Percentiles rank a stretch among this genome's conserved stretches.
Conservation (phyloP, 1,140 invertebrate species). For the Bombus turneri region DNA sequence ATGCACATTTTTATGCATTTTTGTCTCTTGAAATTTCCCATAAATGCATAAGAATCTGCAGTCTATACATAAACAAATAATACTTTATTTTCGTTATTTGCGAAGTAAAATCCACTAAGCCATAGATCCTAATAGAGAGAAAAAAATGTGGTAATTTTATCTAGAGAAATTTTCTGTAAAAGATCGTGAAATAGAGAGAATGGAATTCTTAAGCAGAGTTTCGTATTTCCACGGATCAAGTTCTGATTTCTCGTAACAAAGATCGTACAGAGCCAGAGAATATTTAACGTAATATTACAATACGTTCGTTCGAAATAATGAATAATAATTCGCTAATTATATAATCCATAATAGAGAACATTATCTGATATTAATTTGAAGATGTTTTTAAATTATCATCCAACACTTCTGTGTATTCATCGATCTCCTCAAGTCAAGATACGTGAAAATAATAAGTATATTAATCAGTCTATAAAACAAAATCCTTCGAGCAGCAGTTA, state of each 20-base stretch:
- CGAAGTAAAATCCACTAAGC: no score
- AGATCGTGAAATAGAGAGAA: neutral
- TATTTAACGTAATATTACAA: neutral
- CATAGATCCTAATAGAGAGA: no score
- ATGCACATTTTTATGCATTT: no score
- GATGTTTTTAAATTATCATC: no score
- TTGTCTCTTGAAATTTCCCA: no score
- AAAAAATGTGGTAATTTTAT: neutral
- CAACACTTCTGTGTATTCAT: no score
- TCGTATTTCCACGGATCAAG: neutral
- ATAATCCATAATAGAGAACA: no score
- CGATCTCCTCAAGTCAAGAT: no score
- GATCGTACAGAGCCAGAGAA: neutral
- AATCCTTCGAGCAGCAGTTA: neutral
- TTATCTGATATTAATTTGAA: no score
- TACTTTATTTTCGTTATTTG: no score
- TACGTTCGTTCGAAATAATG: neutral
- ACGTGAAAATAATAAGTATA: neutral
- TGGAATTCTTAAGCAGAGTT: neutral
- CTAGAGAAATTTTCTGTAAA: neutral
- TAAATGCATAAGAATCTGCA: no score
- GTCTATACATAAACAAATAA: no score
- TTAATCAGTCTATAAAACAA: neutral
- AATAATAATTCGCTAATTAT: neutral
- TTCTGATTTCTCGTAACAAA: neutral